Base-by-base conservation (phyloP, 2,888 invertebrate genomes). In the Platyscelio sp. region DNA sequence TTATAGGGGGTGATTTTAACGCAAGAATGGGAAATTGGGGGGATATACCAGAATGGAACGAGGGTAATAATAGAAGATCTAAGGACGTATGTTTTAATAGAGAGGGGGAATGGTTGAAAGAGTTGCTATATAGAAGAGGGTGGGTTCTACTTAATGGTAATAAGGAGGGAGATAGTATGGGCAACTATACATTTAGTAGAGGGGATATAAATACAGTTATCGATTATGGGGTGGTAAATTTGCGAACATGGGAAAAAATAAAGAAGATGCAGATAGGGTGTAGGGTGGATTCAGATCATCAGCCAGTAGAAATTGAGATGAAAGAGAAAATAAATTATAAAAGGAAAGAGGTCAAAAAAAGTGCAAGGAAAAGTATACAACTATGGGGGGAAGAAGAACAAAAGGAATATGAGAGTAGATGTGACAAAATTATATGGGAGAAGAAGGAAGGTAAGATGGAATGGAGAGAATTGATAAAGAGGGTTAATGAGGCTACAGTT, bases 1-100 rank as follows among this genome's bases (percentile, higher is more conserved):
- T 83, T 29, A 13, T 85, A 15, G 70, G 58, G n/a, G 65, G 78
- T 13, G 72, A 78, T 26, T 63, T 85, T 20, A 65, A 51, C 4
- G 33, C 24, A 1, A 75, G 40, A 24, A 51, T 40, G 22, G 49
- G 49, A 11, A 18, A n/a, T 4, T 15, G 13, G 63, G 63, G 68
- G 4, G 15, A 18, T 33, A 26, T 24, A 11, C 33, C 15, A 11
- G 63, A 56, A 15, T 65, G 54, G 56, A 65, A 13, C 2, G 71
- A 26, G 15, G 29, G 27, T 20, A 33, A 1, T 2, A 20, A 27
- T 1, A 60, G 72, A 29, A n/a, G 11, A 9, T 33, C 49, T 9
- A 72, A 15, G 18, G 67, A 67, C 33, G 40, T 15, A 15, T 13
- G 3, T 11, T 5, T 22, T 6, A 65, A 27, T 27, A 65, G 46